These are phyloP conservation scores for Spicauda simplicius DNA, from an alignment of 2,888 invertebrate species.

Conservation along the genomic window DNA sequence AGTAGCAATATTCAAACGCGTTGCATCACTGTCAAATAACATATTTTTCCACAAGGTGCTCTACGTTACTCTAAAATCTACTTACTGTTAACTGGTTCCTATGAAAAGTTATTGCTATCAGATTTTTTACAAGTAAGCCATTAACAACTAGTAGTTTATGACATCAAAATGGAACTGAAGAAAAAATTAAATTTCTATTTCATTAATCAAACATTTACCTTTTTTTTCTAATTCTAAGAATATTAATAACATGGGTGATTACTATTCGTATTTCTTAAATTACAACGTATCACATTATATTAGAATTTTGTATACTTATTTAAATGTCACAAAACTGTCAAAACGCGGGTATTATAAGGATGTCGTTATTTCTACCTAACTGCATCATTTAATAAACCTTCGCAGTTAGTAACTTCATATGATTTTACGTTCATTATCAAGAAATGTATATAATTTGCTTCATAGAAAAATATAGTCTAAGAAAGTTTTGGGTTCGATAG, in stretches of 20 bases:
- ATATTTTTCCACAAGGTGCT: slow-evolving; percentile 13
- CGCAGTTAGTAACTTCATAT: not conserved
- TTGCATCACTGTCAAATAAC: slow-evolving; percentile 14
- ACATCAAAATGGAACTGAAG: slow-evolving; percentile 48
- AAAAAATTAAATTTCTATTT: slow-evolving; percentile 39
- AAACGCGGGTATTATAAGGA: slow-evolving; percentile 36
- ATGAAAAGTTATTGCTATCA: slow-evolving; percentile 51
- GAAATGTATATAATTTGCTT: not conserved
- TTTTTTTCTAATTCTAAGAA: slow-evolving; percentile 60
- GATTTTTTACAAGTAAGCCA: slow-evolving; percentile 47
- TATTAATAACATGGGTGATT: slow-evolving; percentile 58
- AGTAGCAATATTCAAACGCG: slow-evolving; percentile 15
- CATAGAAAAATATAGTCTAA: not conserved
- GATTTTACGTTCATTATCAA: not conserved
- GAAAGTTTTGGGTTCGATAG: not conserved
- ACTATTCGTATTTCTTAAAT: slow-evolving; percentile 58
- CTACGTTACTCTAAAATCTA: slow-evolving; percentile 28
- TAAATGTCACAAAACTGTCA: slow-evolving; percentile 43
- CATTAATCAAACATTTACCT: slow-evolving; percentile 43
- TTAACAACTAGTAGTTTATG: slow-evolving; percentile 43
- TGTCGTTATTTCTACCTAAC: not conserved
- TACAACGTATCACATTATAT: slow-evolving; percentile 79
- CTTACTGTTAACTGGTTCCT: slow-evolving; percentile 42
- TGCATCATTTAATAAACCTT: not conserved
- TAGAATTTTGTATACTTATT: slow-evolving; percentile 75